phyloP scores from a whole-genome alignment of 1,140 invertebrate species.

The Brachionus koreanus region DNA sequence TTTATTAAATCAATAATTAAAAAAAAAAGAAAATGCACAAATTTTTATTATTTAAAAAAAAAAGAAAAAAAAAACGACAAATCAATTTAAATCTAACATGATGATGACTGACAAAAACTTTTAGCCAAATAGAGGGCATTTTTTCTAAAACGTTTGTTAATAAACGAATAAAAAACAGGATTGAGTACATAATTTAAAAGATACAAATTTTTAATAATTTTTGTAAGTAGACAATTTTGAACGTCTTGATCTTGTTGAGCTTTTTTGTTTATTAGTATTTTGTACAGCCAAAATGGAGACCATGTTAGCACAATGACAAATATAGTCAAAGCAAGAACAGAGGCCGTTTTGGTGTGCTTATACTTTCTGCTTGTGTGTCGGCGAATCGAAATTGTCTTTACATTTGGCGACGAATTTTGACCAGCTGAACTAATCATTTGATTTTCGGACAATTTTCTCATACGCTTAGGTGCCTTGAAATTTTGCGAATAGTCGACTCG shows the following conservation, averaged over 20 bases:
- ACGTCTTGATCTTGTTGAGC: background rate
- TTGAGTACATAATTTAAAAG: background rate
- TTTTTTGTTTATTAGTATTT: background rate
- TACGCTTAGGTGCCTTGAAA: background rate
- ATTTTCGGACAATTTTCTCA: background rate
- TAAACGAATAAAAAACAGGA: constrained; percentile 7
- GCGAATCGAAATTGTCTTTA: background rate
- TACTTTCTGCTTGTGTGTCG: background rate
- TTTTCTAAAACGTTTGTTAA: constrained; percentile 6
- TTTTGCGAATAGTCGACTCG: background rate
- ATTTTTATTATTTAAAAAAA: no score
- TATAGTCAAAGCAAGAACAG: background rate
- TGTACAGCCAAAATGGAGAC: background rate
- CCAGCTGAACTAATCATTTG: background rate
- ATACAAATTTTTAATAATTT: background rate
- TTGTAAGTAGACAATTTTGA: background rate
- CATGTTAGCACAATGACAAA: background rate
- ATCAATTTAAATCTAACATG: no score
- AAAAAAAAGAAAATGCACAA: no score
- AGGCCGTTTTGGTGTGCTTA: background rate
- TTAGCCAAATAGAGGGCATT: background rate
- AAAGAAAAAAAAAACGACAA: no score
- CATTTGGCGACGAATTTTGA: background rate
- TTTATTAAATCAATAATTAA: no score
- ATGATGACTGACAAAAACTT: background rate